Evolutionary conservation across 2,888 invertebrate genomes (phyloP).

Genomic region (Biston stratarius): DNA sequence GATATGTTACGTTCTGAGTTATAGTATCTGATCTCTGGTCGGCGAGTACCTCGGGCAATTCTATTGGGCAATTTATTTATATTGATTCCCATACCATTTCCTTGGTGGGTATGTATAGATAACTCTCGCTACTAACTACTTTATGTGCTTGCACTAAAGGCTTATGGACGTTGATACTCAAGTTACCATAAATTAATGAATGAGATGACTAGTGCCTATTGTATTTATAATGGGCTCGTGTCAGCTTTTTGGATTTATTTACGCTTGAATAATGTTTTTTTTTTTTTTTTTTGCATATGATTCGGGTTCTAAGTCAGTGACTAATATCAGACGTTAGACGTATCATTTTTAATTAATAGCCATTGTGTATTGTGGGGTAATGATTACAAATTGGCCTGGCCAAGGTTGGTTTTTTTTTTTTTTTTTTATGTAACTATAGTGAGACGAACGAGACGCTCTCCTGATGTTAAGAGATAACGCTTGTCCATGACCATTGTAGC

Average conservation of each 20-base stretch:
- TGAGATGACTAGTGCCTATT: conserved; percentile 41
- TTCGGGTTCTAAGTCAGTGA: neutral
- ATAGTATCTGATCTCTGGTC: conserved; percentile 73
- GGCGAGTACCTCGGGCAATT: conserved; percentile 73
- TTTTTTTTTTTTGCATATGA: conserved; percentile 5
- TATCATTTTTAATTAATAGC: too few species aligned
- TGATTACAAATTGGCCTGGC: neutral
- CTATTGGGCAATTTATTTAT: conserved; percentile 81
- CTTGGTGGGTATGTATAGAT: conserved; percentile 70
- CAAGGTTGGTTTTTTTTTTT: neutral
- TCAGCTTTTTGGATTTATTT: conserved; percentile 14
- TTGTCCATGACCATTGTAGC: too few species aligned
- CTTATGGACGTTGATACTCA: conserved; percentile 27
- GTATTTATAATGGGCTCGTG: conserved; percentile 19
- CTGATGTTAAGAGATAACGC: too few species aligned
- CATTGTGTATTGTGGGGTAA: too few species aligned
- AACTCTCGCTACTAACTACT: conserved; percentile 59
- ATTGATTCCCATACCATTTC: conserved; percentile 76
- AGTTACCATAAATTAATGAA: conserved; percentile 43
- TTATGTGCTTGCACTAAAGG: conserved; percentile 60
- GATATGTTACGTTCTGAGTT: conserved; percentile 81
- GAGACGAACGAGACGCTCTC: too few species aligned
- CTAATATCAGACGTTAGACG: neutral
- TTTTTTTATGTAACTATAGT: too few species aligned
- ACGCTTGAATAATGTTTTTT: neutral